A percentile compares a stretch with the other conserved stretches of the same genome.
Conservation (phyloP, 2,888 invertebrate species). For the Synanthedon vespiformis region DNA sequence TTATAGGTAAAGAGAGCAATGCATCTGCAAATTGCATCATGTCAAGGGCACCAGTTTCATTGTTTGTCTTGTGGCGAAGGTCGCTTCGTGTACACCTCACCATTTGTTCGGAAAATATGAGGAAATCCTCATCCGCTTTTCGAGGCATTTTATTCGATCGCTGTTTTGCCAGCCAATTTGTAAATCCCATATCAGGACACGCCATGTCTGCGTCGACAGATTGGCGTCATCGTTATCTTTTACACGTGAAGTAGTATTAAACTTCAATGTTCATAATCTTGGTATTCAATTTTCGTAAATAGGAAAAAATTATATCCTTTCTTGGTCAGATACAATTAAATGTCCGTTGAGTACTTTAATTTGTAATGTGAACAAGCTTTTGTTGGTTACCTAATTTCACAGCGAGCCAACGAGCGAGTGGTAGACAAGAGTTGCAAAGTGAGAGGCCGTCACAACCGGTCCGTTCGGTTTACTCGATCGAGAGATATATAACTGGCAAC, state of each 20-base stretch:
- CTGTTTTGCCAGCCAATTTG: slow-evolving; percentile 27
- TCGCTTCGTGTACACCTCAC: slow-evolving; percentile 43
- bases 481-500: slow-evolving; percentile 44
- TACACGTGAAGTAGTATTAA: background rate
- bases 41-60: slow-evolving; percentile 66
- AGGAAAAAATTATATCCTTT: no score
- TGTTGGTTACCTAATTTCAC: slow-evolving; percentile 68
- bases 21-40: slow-evolving; percentile 52
- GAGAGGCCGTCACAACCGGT: slow-evolving; percentile 68
- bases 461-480: slow-evolving; percentile 52
- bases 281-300: slow-evolving; percentile 25
- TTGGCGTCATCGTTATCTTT: slow-evolving; percentile 1
- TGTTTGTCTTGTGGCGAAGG: slow-evolving; percentile 64
- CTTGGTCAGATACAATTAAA: no score
- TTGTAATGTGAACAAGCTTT: slow-evolving; percentile 36
- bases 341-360: slow-evolving; percentile 31
- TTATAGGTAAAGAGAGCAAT: slow-evolving; percentile 56
- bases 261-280: background rate
- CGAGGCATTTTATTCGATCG: slow-evolving; percentile 53
- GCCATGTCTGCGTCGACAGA: slow-evolving; percentile 21
- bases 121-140: slow-evolving; percentile 63
- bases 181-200: slow-evolving; percentile 25
- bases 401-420: slow-evolving; percentile 54
- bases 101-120: slow-evolving; percentile 61
- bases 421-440: slow-evolving; percentile 62